Base-by-base conservation (phyloP, 2,888 invertebrate genomes). In the Zygogramma bicolorata region DNA sequence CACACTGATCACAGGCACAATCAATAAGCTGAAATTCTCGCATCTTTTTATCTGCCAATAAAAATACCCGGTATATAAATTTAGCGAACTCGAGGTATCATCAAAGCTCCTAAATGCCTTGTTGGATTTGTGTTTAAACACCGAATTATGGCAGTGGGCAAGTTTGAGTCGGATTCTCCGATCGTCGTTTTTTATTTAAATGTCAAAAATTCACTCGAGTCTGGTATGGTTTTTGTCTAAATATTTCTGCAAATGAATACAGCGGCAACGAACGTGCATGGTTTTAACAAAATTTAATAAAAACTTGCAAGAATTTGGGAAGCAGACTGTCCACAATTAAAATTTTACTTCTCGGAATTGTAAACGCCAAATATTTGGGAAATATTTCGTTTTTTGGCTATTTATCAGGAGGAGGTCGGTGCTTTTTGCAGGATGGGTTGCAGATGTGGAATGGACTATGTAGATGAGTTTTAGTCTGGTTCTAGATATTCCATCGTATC, bases 191-290 rank as follows among this genome's bases (percentile, higher is more conserved):
- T 77, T 75, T 78, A 74, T 74, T 69, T 49, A 77, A 76, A 75
- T 78, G 83, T 80, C 82, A 81, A 84, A 84, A 84, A 84, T 83
- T 81, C 84, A 80, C 80, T 81, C 79, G 77, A 76, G 82, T 79
- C 81, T 79, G 80, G 77, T 74, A 77, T 72, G 76, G 82, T 81
- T 84, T 84, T 84, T 84, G 81, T 80, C 77, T 78, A 78, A 84
- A 84, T 84, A 84, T 84, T 83, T 84, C 81, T 80, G 81, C 81
- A 84, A 83, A 83, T 81, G 82, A 82, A 82, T 82, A 77, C 81
- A 77, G 62, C 77, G 74, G 71, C 69, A 71, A 73, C 70, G 74
- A 74, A 83, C 82, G 82, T 82, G 84, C 79, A 76, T 72, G 77
- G 81, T 82, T 83, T 84, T 81, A 80, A 81, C 80, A 82, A 81